Percentiles rank a stretch among this genome's conserved stretches.
phyloP scores from a whole-genome alignment of 2,113 vertebrate species.

The Anoura caudifer region DNA sequence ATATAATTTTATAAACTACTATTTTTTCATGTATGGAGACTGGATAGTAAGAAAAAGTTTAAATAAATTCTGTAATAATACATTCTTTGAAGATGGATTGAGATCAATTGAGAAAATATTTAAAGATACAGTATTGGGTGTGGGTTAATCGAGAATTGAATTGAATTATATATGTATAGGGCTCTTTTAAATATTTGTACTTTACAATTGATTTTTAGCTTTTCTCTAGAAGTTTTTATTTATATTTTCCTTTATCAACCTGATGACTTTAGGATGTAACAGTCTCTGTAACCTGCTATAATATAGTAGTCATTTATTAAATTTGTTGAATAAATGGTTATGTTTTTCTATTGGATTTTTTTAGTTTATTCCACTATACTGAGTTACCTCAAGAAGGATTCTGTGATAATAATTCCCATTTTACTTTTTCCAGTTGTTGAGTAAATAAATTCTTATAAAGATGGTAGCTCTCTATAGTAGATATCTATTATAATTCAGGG shows the following conservation, averaged over 20 bases:
- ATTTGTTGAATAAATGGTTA: background rate
- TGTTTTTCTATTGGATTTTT: conserved; percentile 36
- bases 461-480: background rate
- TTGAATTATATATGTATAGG: background rate
- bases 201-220: background rate
- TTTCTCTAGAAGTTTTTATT: conserved; percentile 29
- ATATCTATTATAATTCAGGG: background rate
- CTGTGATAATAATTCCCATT: conserved; percentile 3
- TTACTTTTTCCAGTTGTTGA: background rate
- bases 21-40: background rate
- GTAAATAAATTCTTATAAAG: background rate
- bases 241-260: background rate
- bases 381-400: background rate
- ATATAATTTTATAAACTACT: background rate
- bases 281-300: background rate
- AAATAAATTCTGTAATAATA: background rate
- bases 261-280: background rate
- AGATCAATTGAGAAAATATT: background rate
- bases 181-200: background rate
- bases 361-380: background rate
- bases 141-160: conserved; percentile 11
- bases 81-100: conserved; percentile 18
- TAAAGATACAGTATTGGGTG: background rate
- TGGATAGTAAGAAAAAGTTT: background rate
- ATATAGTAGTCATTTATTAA: background rate